Conservation (phyloP, 1,140 invertebrate species). For the Brachionus sp. region DNA sequence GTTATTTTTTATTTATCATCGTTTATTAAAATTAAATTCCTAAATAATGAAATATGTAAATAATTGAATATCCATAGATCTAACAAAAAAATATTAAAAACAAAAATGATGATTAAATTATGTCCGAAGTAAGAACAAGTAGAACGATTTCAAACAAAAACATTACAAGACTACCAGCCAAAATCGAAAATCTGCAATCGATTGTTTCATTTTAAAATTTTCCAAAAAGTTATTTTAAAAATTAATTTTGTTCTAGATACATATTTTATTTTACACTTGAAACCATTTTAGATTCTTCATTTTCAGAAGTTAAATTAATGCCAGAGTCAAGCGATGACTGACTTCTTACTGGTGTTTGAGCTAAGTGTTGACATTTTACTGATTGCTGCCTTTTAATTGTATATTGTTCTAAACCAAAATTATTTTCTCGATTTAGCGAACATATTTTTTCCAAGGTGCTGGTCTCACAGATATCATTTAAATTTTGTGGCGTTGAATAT, state of each 20-base stretch:
- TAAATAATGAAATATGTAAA: background rate
- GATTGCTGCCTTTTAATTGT: background rate
- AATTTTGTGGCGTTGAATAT: background rate
- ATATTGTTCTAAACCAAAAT: background rate
- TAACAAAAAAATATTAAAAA: background rate
- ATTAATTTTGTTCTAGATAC: background rate
- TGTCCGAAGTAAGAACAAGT: background rate
- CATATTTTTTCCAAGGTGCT: background rate
- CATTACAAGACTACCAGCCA: background rate
- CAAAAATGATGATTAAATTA: background rate
- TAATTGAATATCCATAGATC: background rate
- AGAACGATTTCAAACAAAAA: background rate
- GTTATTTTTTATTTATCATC: background rate
- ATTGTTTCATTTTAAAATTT: background rate
- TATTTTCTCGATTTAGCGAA: background rate
- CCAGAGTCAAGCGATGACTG: background rate
- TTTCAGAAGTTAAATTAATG: background rate
- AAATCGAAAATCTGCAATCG: background rate
- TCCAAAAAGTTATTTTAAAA: background rate
- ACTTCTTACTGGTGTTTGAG: slow-evolving; percentile 13
- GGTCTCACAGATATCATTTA: background rate
- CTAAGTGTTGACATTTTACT: background rate
- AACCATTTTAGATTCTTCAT: background rate
- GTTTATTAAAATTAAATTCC: background rate
- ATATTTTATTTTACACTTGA: background rate